Evolutionary conservation across 2,888 invertebrate species (phyloP), one percentile per base, ranked within the genome.

Genomic region (Alloplasta piceator): DNA sequence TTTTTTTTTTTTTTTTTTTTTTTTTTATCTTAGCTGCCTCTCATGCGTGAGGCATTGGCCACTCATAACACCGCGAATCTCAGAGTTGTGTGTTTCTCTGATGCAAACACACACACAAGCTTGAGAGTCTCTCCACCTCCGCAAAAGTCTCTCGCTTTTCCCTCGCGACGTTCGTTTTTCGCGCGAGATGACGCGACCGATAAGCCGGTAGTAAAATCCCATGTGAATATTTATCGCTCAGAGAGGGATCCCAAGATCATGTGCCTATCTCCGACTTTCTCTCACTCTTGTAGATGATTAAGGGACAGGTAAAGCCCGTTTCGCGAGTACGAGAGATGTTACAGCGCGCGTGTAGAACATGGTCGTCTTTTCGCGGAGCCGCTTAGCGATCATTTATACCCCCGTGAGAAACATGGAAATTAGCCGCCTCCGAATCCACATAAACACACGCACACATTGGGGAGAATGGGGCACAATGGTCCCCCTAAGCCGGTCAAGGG

Each of bases 151-250:
- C 58, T 68, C 58, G 50, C 43, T 66, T 16, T 71, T 58, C 46
- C 12, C 66, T 61, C 73, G 66, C 66, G 66, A 78, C 61, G 55
- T 81, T 75, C 78, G 64, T 81, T 78, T 78, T 81, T 64, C 74
- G 74, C 66, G 41, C 12, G 78, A 81, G 81, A 81, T 81, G 81
- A 78, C 81, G 81, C 64, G 74, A 60, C 43, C 78, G 81, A 81
- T 78, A 78, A 81, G 81, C 38, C 78, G 66, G 74, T 71, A 78
- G 81, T 81, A 71, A 81, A 78, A 68, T 77, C 80, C 41, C 76
- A 36, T 77, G 80, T 76, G 76, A 80, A 80, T 78, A 81, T 81
- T 81, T 81, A 81, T 81, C 56, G 71, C 58, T 58, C 56, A 12
- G 39, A 43, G 55, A 36, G 55, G 63, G 43, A 43, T 58, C 58